Evolutionary conservation across 2,797 vertebrate species (phyloP).

Genomic region (Enteromius viviparus): DNA sequence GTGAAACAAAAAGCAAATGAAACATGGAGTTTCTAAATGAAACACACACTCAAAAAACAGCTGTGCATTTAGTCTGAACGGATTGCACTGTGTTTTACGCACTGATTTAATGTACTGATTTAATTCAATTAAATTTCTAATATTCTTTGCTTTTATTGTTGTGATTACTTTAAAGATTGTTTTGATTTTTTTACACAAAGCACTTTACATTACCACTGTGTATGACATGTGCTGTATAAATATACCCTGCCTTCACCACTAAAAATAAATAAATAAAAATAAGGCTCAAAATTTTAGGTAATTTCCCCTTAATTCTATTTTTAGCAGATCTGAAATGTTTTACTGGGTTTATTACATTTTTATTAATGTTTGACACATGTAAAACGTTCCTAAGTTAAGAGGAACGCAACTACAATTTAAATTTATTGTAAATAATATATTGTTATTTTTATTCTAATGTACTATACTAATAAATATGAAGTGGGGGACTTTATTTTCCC

Average conservation of each 20-base stretch:
- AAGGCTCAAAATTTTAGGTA: background rate
- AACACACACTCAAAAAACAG: background rate
- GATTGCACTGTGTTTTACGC: background rate
- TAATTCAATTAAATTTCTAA: background rate
- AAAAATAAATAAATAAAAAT: background rate
- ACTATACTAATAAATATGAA: background rate
- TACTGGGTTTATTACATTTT: background rate
- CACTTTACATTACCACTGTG: background rate
- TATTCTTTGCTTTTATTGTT: background rate
- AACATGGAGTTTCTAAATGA: background rate
- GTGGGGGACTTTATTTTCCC: background rate
- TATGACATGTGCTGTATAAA: background rate
- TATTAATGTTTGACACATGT: background rate
- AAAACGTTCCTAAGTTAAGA: background rate
- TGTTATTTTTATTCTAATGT: background rate
- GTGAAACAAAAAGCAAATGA: constrained; percentile 18
- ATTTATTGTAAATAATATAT: background rate
- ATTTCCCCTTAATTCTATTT: background rate
- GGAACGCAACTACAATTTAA: background rate
- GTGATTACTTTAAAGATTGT: background rate
- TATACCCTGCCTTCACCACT: background rate
- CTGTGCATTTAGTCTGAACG: background rate
- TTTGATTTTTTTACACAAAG: background rate
- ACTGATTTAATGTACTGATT: background rate
- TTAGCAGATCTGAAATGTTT: background rate